Evolutionary conservation across 2,797 vertebrate species (phyloP).

Genomic region (Pseudotriccus pelzelni): DNA sequence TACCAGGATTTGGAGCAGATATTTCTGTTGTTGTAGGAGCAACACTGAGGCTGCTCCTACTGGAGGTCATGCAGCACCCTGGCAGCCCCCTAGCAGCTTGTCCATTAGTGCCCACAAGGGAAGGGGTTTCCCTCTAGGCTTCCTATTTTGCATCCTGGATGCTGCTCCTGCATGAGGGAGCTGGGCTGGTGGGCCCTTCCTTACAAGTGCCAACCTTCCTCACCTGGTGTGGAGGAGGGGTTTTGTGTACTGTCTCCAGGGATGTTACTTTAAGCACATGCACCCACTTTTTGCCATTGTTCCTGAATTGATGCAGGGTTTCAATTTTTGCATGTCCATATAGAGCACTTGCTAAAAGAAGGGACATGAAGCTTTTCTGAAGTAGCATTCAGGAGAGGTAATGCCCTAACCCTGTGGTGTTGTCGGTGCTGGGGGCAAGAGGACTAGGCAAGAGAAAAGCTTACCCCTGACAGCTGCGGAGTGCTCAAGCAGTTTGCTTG

Average conservation of each 20-base stretch:
- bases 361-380: background rate
- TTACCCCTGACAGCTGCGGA: background rate
- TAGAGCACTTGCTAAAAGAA: background rate
- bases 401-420: background rate
- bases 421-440: background rate
- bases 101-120: background rate
- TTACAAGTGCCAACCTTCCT: background rate
- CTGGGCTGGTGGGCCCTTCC: background rate
- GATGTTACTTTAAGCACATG: background rate
- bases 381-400: background rate
- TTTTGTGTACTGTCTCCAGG: background rate
- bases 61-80: background rate
- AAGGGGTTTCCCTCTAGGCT: background rate
- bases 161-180: background rate
- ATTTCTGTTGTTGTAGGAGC: background rate
- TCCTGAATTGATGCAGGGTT: background rate
- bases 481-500: background rate
- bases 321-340: background rate
- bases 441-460: fast-evolving
- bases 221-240: background rate
- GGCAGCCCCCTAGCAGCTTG: background rate
- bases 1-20: background rate
- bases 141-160: background rate
- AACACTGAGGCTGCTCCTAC: background rate
- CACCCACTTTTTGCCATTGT: background rate